Percentiles rank a stretch among this genome's conserved stretches.
Evolutionary conservation across 2,888 invertebrate genomes (phyloP).

Genomic region (Gymnoscelis rufifasciata): DNA sequence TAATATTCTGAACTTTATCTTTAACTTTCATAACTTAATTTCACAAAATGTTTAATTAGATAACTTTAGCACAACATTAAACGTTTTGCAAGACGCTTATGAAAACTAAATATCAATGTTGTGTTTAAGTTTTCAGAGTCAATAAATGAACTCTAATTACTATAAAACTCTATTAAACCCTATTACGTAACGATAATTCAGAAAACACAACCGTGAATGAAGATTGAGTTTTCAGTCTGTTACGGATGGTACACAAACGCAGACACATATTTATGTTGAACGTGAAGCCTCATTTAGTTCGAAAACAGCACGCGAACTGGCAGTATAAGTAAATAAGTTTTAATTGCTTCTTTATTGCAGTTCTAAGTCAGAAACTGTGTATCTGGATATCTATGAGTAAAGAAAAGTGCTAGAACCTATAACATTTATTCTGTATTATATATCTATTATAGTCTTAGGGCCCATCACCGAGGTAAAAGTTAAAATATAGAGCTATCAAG

Average conservation of each 20-base stretch:
- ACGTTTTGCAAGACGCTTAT: too few species aligned
- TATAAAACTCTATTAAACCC: not conserved
- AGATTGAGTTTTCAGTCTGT: conserved; percentile 32
- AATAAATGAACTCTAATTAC: too few species aligned
- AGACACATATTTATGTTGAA: conserved; percentile 47
- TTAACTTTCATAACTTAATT: too few species aligned
- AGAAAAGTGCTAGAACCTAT: conserved; percentile 21
- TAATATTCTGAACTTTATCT: too few species aligned
- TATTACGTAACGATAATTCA: conserved; percentile 7
- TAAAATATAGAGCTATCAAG: too few species aligned
- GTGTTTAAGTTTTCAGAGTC: too few species aligned
- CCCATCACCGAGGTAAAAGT: too few species aligned
- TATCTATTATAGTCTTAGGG: too few species aligned
- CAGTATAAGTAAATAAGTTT: conserved; percentile 57
- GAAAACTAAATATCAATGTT: too few species aligned
- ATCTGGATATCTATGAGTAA: conserved; percentile 31
- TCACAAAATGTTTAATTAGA: too few species aligned
- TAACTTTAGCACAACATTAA: too few species aligned
- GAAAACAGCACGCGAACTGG: conserved; percentile 51
- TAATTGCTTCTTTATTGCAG: conserved; percentile 54
- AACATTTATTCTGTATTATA: too few species aligned
- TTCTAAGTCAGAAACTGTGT: conserved; percentile 37
- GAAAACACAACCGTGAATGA: conserved; percentile 25
- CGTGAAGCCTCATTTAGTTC: conserved; percentile 46
- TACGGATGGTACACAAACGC: conserved; percentile 27